These are phyloP conservation scores for Halocaridina rubra DNA, from an alignment of 2,888 invertebrate species.

Conservation along the genomic window DNA sequence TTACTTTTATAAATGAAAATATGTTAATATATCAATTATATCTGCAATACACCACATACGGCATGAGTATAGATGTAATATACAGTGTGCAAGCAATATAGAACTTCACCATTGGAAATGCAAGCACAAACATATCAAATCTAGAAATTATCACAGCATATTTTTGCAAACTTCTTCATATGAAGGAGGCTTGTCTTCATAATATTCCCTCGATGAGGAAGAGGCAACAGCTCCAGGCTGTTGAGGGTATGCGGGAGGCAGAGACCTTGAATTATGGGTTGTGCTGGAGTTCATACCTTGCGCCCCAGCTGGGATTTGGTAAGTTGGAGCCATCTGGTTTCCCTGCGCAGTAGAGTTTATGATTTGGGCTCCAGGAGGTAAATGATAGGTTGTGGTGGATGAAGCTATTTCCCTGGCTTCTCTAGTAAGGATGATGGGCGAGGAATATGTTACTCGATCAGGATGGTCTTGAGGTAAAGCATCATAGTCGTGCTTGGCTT, in stretches of 20 bases:
- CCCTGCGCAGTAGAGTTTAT: background rate
- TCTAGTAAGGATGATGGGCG: background rate
- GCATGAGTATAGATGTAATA: too few relatives aligned
- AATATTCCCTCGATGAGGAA: background rate
- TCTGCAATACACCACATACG: too few relatives aligned
- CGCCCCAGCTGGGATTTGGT: background rate
- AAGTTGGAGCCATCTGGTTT: background rate
- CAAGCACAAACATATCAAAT: too few relatives aligned
- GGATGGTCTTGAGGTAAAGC: background rate
- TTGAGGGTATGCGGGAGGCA: background rate
- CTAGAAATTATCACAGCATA: too few relatives aligned
- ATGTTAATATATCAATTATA: too few relatives aligned
- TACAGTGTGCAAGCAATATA: too few relatives aligned
- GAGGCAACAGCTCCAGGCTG: background rate
- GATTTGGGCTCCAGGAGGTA: background rate
- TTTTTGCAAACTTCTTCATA: background rate
- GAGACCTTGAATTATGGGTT: background rate
- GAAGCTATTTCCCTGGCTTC: background rate
- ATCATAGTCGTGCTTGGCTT: background rate
- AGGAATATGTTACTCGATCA: background rate
- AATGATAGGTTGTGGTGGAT: background rate
- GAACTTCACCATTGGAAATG: too few relatives aligned
- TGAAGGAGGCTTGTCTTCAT: background rate
- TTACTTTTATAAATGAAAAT: too few relatives aligned
- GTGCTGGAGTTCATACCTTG: background rate